Evolutionary conservation across 2,888 invertebrate species (phyloP).

Genomic region (Eulithis prunata): DNA sequence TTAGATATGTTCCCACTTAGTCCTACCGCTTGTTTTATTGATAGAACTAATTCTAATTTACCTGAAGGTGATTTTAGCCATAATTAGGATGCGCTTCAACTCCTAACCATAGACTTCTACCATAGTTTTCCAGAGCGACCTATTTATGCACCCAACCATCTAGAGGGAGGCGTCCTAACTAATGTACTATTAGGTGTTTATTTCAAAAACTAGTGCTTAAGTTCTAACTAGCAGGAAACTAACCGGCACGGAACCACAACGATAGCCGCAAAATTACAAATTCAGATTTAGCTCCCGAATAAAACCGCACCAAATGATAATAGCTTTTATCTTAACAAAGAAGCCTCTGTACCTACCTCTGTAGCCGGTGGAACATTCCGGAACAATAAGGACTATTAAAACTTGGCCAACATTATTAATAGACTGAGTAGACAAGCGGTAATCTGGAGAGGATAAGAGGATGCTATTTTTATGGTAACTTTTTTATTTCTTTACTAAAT

Average conservation of each 20-base stretch:
- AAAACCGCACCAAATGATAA: constrained; percentile 8
- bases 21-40: too few relatives aligned
- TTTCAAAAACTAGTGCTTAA: not conserved
- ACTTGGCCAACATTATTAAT: not conserved
- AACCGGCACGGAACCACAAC: not conserved
- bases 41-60: too few relatives aligned
- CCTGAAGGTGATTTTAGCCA: too few relatives aligned
- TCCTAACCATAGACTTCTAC: too few relatives aligned
- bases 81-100: too few relatives aligned
- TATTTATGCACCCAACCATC: too few relatives aligned
- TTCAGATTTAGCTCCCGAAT: constrained; percentile 10
- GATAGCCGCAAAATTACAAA: constrained; percentile 7
- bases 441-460: not conserved
- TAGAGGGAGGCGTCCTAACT: too few relatives aligned
- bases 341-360: not conserved
- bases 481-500: too few relatives aligned
- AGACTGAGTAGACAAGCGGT: not conserved
- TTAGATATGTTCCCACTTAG: too few relatives aligned
- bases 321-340: constrained; percentile 9
- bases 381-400: constrained; percentile 4
- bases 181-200: too few relatives aligned
- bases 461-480: too few relatives aligned
- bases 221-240: not conserved
- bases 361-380: not conserved
- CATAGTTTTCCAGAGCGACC: too few relatives aligned